Percentiles rank a stretch among this genome's conserved stretches.
Conservation (phyloP, 2,888 invertebrate genomes). For the Microplitis manilae region DNA sequence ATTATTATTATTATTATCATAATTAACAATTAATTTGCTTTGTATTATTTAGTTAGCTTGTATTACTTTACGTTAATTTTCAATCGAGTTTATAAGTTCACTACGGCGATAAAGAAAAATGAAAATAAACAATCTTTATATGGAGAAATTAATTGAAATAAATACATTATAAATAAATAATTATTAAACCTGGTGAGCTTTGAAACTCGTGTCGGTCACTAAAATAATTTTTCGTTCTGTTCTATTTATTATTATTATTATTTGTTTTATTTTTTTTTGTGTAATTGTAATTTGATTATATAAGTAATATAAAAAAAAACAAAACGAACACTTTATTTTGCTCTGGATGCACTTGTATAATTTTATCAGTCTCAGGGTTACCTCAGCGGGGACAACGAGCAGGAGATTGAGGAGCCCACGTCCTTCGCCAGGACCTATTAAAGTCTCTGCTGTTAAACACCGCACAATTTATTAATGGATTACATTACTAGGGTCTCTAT, state of each 20-base stretch:
- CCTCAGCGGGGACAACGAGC: conserved; percentile 65
- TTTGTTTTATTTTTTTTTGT: background rate
- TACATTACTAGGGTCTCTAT: background rate
- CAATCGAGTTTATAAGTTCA: conserved; percentile 41
- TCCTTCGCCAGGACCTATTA: conserved; percentile 65
- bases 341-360: conserved; percentile 68
- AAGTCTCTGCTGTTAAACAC: conserved; percentile 30
- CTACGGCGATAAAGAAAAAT: background rate
- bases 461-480: conserved; percentile 32
- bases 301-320: conserved; percentile 38
- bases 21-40: conserved; percentile 13
- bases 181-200: conserved; percentile 26
- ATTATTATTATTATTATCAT: background rate
- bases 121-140: conserved; percentile 9
- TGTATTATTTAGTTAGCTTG: conserved; percentile 3
- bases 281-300: background rate
- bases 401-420: conserved; percentile 63
- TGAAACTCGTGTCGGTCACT: conserved; percentile 20
- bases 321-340: conserved; percentile 55
- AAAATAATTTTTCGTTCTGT: background rate
- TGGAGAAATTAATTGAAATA: conserved; percentile 1
- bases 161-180: background rate
- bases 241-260: conserved; percentile 4
- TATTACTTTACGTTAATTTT: conserved; percentile 13
- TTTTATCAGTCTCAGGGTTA: conserved; percentile 68